Conservation (phyloP, 2,797 vertebrate genomes). For the Adelosebastes latens region DNA sequence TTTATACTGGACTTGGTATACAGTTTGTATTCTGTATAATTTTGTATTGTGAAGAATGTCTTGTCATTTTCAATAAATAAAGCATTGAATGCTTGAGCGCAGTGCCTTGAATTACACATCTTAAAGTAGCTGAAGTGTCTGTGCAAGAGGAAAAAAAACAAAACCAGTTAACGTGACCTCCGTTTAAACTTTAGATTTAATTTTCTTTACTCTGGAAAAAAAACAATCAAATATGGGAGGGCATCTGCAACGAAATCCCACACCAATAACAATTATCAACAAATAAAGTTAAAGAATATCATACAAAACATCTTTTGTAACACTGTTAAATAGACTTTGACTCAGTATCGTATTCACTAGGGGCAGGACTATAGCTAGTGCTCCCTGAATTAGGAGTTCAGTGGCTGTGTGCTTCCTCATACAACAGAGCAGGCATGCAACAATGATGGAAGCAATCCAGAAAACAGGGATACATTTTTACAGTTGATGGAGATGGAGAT, state of each 20-base stretch:
- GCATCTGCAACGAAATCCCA: slow-evolving; percentile 88
- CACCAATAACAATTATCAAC: slow-evolving; percentile 89
- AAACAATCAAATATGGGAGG: slow-evolving; percentile 85
- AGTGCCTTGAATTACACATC: neutral
- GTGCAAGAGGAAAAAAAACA: neutral
- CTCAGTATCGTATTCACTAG: slow-evolving; percentile 83
- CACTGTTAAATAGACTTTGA: slow-evolving; percentile 95
- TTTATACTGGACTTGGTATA: slow-evolving; percentile 88
- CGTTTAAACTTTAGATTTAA: slow-evolving; percentile 79
- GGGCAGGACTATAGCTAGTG: slow-evolving; percentile 82
- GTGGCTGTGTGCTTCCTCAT: slow-evolving; percentile 83
- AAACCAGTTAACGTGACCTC: neutral
- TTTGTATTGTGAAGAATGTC: slow-evolving; percentile 89
- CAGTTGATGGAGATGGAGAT: slow-evolving; percentile 36
- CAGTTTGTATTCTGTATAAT: slow-evolving; percentile 88
- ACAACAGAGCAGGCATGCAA: slow-evolving; percentile 68
- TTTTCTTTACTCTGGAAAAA: slow-evolving; percentile 89
- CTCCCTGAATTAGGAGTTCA: slow-evolving; percentile 87
- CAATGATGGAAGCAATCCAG: slow-evolving; percentile 45
- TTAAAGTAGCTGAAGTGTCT: neutral
- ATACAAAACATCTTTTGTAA: slow-evolving; percentile 93
- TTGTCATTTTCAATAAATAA: slow-evolving; percentile 85
- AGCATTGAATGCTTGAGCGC: slow-evolving; percentile 80
- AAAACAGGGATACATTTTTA: slow-evolving; percentile 29
- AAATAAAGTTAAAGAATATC: slow-evolving; percentile 96